Conservation (phyloP, 2,113 vertebrate genomes). For the Notothenia coriiceps region DNA sequence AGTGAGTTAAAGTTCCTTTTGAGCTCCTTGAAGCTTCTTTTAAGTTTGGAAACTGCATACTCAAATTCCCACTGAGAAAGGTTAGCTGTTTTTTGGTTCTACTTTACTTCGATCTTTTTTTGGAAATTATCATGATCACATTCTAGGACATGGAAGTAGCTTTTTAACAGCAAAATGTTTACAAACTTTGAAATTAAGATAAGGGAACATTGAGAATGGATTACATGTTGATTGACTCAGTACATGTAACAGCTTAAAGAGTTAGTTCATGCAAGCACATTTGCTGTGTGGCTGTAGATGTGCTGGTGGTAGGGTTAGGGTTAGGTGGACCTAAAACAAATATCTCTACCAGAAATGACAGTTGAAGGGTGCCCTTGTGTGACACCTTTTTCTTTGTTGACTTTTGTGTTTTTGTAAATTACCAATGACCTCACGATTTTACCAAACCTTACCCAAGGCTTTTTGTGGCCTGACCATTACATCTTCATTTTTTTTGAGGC, state of each 20-base stretch:
- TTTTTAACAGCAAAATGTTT: neutral
- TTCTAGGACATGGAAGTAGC: neutral
- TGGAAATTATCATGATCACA: too few species aligned
- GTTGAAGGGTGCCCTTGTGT: neutral
- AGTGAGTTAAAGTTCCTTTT: neutral
- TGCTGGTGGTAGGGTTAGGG: too few species aligned
- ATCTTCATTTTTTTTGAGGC: neutral
- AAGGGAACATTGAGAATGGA: neutral
- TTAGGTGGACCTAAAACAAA: too few species aligned
- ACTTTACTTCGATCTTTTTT: too few species aligned
- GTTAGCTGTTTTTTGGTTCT: neutral
- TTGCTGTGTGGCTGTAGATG: neutral
- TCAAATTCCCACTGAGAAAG: neutral
- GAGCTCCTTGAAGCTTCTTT: neutral
- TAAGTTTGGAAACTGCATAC: neutral
- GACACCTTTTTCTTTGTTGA: neutral
- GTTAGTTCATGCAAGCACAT: neutral
- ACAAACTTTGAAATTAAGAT: neutral
- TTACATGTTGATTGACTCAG: neutral
- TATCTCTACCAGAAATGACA: too few species aligned
- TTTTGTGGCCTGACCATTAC: neutral
- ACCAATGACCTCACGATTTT: neutral
- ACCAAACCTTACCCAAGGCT: neutral
- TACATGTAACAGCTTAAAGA: neutral
- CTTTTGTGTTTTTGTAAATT: neutral